phyloP scores from a whole-genome alignment of 2,797 vertebrate species.

The Odontamblyopus rebecca region DNA sequence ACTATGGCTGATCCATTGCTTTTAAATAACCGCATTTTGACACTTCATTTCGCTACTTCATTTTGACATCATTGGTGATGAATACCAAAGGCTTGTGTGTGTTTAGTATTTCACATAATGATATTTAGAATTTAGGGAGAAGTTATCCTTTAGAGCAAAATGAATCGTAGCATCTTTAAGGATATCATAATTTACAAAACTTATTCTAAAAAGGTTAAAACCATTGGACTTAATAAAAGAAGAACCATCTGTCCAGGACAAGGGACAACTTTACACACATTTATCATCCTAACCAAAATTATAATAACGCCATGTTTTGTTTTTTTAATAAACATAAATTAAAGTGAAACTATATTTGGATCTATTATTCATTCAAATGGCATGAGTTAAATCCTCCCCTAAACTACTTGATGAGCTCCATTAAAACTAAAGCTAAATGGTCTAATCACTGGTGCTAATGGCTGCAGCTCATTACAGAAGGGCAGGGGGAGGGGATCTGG shows the following conservation, averaged over 20 bases:
- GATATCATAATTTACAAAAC: too few species aligned
- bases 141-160: too few species aligned
- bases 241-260: neutral
- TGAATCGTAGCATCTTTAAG: too few species aligned
- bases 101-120: too few species aligned
- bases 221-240: too few species aligned
- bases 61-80: too few species aligned
- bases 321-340: neutral
- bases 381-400: neutral
- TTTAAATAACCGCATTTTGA: too few species aligned
- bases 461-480: neutral
- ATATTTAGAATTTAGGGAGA: too few species aligned
- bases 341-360: neutral
- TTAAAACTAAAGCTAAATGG: neutral
- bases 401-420: conserved; percentile 1
- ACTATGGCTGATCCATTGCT: too few species aligned
- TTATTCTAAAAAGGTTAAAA: too few species aligned
- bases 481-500: neutral
- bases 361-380: neutral
- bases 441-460: neutral
- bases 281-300: neutral
- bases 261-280: neutral
- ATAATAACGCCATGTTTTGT: neutral
- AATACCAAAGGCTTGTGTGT: too few species aligned
- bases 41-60: too few species aligned